A percentile compares a stretch with the other conserved stretches of the same genome.
These are phyloP conservation scores for Orycteropus afer DNA, from an alignment of 2,113 vertebrate genomes.

Conservation along the genomic window DNA sequence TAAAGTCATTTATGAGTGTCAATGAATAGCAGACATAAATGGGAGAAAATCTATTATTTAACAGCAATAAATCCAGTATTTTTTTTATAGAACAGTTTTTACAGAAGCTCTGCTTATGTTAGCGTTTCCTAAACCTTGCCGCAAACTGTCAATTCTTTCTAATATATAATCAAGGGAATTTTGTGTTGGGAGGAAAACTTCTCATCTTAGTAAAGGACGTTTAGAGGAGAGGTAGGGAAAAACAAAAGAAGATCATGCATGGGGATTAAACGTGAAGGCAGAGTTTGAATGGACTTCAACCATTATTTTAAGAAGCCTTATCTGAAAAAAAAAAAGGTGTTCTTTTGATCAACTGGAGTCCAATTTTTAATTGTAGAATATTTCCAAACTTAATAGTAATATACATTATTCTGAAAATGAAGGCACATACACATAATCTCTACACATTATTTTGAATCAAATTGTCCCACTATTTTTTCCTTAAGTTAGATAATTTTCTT, in stretches of 20 bases:
- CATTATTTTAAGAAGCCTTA: slow-evolving; percentile 40
- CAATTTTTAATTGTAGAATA: slow-evolving; percentile 50
- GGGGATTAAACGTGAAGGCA: slow-evolving; percentile 35
- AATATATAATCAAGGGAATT: slow-evolving; percentile 71
- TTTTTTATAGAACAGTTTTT: slow-evolving; percentile 40
- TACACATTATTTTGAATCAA: slow-evolving; percentile 15
- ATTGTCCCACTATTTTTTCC: background rate
- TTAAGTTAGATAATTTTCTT: background rate
- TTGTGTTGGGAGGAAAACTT: slow-evolving; percentile 53
- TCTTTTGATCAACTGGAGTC: slow-evolving; percentile 32
- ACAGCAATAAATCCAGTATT: slow-evolving; percentile 16
- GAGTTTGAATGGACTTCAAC: slow-evolving; percentile 47
- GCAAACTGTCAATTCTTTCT: slow-evolving; percentile 56
- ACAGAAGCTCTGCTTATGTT: slow-evolving; percentile 23
- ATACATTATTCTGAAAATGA: slow-evolving; percentile 45
- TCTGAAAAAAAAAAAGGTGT: background rate
- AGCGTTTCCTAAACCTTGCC: slow-evolving; percentile 58
- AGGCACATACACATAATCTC: background rate
- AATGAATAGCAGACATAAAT: slow-evolving; percentile 51
- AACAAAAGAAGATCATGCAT: slow-evolving; percentile 15
- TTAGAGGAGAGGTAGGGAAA: slow-evolving; percentile 60
- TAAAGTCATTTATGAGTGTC: slow-evolving; percentile 28
- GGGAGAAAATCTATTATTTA: slow-evolving; percentile 40
- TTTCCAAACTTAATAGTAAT: slow-evolving; percentile 38
- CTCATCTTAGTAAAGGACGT: slow-evolving; percentile 66